Conservation (phyloP, 2,797 vertebrate genomes). For the Lates japonicus region DNA sequence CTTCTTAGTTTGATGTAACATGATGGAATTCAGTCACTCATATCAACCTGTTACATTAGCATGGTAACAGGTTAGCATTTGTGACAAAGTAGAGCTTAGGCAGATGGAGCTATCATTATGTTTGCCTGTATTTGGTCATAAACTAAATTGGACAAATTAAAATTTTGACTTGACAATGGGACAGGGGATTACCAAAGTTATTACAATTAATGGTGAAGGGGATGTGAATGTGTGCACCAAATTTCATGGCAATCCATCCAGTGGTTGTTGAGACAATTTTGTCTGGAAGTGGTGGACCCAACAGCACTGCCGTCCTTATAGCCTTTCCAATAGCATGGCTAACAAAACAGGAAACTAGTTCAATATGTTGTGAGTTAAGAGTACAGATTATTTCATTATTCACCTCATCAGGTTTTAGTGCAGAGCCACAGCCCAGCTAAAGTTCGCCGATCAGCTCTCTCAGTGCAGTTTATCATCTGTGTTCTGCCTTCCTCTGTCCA, state of each 20-base stretch:
- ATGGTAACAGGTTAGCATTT: neutral
- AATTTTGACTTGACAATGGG: neutral
- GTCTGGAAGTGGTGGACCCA: neutral
- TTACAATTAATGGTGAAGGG: neutral
- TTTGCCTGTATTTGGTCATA: neutral
- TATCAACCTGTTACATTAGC: neutral
- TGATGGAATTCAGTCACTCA: neutral
- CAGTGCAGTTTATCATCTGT: slow-evolving; percentile 3
- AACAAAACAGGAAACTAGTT: neutral
- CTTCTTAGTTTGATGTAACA: neutral
- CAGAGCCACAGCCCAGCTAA: neutral
- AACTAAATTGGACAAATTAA: neutral
- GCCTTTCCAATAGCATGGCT: neutral
- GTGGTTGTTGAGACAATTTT: neutral
- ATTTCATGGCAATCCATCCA: neutral
- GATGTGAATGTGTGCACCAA: neutral
- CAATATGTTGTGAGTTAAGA: neutral
- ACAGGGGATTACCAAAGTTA: neutral
- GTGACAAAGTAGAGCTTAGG: neutral
- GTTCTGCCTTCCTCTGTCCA: neutral
- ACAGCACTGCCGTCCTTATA: neutral
- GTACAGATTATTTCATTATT: neutral
- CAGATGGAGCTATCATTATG: neutral
- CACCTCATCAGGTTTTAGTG: neutral
- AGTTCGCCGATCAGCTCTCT: neutral